Evolutionary conservation across 2,888 invertebrate species (phyloP).

Genomic region (Nemurella pictetii): DNA sequence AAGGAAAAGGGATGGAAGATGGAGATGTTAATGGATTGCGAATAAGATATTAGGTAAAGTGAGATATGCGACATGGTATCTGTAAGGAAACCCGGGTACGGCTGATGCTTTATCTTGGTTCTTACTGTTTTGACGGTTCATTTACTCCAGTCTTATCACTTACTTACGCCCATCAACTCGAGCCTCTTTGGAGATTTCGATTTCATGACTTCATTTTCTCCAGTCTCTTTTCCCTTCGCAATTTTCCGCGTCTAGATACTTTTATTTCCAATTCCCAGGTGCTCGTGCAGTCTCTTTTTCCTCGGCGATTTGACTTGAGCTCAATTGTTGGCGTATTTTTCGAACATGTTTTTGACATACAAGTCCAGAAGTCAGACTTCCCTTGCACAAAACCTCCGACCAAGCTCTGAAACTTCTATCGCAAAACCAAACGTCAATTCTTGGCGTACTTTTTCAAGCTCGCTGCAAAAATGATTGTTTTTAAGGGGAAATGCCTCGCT

Average conservation of each 20-base stretch:
- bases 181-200: slow-evolving; percentile 7
- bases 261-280: background rate
- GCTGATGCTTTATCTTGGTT: background rate
- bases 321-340: background rate
- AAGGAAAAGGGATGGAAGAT: background rate
- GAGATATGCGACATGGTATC: no score
- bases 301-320: background rate
- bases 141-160: slow-evolving; percentile 14
- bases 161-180: background rate
- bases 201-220: slow-evolving; percentile 14
- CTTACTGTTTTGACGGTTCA: slow-evolving; percentile 19
- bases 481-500: background rate
- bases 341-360: background rate
- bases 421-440: background rate
- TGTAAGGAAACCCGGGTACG: background rate
- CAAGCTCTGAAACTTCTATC: background rate
- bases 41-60: slow-evolving; percentile 1
- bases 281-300: background rate
- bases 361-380: background rate
- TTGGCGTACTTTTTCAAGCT: background rate
- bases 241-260: no score
- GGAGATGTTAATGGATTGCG: slow-evolving; percentile 6
- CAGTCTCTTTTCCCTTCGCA: background rate
- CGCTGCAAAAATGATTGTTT: background rate
- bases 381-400: background rate